These are phyloP conservation scores for Actias luna DNA, from an alignment of 2,888 invertebrate species.

Conservation along the genomic window DNA sequence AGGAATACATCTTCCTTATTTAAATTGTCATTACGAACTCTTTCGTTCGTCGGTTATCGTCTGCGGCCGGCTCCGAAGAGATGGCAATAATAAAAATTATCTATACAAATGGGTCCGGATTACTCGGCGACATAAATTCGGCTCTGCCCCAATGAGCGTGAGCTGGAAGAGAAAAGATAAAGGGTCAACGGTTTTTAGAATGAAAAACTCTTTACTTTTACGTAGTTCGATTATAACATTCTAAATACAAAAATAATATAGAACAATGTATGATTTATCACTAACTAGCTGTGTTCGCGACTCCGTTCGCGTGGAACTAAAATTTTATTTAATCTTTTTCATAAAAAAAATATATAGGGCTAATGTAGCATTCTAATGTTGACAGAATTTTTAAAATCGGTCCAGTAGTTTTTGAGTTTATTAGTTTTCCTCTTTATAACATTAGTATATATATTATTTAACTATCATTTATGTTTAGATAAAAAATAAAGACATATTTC, in stretches of 20 bases:
- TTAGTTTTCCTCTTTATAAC: too few species aligned
- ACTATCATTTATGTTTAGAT: too few species aligned
- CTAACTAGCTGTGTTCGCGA: neutral
- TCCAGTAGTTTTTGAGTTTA: too few species aligned
- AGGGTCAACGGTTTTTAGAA: slow-evolving; percentile 78
- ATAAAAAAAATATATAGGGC: too few species aligned
- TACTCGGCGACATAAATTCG: slow-evolving; percentile 80
- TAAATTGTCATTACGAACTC: slow-evolving; percentile 81
- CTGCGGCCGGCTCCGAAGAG: slow-evolving; percentile 72
- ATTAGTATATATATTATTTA: too few species aligned
- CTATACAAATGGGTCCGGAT: slow-evolving; percentile 81
- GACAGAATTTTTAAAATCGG: too few species aligned
- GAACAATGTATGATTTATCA: neutral
- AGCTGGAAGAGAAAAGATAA: slow-evolving; percentile 70
- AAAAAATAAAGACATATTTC: too few species aligned
- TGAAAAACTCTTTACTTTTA: slow-evolving; percentile 45
- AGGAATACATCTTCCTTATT: slow-evolving; percentile 81
- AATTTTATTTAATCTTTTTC: too few species aligned
- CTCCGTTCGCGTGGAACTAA: neutral
- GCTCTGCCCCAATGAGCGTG: slow-evolving; percentile 75
- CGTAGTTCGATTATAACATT: slow-evolving; percentile 39
- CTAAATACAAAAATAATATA: neutral
- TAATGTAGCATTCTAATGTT: too few species aligned
- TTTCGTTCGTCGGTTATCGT: slow-evolving; percentile 75
- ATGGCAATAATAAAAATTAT: slow-evolving; percentile 83